Base-by-base conservation (phyloP, 2,113 vertebrate species). In the Varanus komodoensis region DNA sequence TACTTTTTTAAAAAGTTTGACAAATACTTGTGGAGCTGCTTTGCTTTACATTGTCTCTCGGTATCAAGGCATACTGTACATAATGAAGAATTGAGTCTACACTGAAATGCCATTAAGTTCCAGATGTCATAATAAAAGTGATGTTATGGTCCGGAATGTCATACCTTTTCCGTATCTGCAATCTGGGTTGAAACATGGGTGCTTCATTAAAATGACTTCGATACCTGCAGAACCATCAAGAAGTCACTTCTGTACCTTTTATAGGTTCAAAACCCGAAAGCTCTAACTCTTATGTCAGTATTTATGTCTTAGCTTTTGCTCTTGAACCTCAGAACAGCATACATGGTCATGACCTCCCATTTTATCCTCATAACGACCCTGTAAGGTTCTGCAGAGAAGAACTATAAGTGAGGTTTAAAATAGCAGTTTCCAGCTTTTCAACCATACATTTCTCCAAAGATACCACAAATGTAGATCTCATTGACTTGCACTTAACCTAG, bases 1-100 rank as follows among this genome's bases (percentile, higher is more conserved):
- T 79, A 29, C 25, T 77, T 68, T 74, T 75, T 0, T 78, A 71
- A 85, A n/a, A 92, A 91, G 86, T 34, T 87, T 17, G 14, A 19
- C 5, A 44, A 1, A 44, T 48, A 8, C 4, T 3, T 69, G 0
- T 83, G 23, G 4, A 0, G 0, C 34, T n/a, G 27, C 81, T 2
- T 23, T 85, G 44, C 4, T 77, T 3, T 23, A 1, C 29, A 48
- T 79, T 77, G 88, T 25, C 54, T 3, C 38, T 15, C 64, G 57
- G 75, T 84, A 52, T 1, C 34, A n/a, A 61, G 61, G 74, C 11
- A 15, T 61, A 61, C 57, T 15, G 11, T 2, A 61, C 57, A 69
- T 69, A 84, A 75, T 75, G 79, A 80, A 9, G 1, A 85, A 11
- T 8, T 38, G 1, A 61, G 3, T 1, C 61, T 64, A n/a, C 3